These are phyloP conservation scores for Hystrix brachyura DNA, from an alignment of 2,113 vertebrate genomes.

Conservation along the genomic window DNA sequence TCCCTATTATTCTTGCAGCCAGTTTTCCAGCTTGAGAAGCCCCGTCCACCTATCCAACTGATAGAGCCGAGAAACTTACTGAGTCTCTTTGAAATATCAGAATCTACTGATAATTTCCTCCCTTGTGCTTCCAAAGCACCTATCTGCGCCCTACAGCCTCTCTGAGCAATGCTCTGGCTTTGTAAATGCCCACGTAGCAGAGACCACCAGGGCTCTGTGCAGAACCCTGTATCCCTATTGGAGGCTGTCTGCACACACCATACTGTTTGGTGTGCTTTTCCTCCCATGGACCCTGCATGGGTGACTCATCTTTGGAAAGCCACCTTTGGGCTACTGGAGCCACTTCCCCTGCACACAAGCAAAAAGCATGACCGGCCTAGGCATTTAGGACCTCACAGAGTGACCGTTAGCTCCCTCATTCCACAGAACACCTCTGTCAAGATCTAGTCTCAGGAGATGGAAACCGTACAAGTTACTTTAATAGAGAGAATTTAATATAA, in stretches of 20 bases:
- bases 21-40: slow-evolving; percentile 1
- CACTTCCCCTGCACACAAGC: not conserved
- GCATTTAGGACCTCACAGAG: not conserved
- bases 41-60: not conserved
- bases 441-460: not conserved
- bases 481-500: slow-evolving; percentile 46
- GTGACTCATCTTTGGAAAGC: not conserved
- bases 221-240: not conserved
- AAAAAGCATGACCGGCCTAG: not conserved
- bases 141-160: not conserved
- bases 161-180: not conserved
- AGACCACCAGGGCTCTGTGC: not conserved
- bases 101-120: not conserved
- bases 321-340: not conserved
- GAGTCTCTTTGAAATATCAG: not conserved
- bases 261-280: not conserved
- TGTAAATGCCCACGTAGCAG: not conserved
- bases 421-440: not conserved
- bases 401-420: not conserved
- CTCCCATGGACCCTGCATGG: not conserved
- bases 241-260: not conserved
- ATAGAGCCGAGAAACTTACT: not conserved
- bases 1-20: not conserved
- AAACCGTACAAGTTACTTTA: slow-evolving; percentile 27
- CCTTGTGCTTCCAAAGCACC: not conserved